phyloP scores from a whole-genome alignment of 1,140 invertebrate species.

The Manduca sexta region DNA sequence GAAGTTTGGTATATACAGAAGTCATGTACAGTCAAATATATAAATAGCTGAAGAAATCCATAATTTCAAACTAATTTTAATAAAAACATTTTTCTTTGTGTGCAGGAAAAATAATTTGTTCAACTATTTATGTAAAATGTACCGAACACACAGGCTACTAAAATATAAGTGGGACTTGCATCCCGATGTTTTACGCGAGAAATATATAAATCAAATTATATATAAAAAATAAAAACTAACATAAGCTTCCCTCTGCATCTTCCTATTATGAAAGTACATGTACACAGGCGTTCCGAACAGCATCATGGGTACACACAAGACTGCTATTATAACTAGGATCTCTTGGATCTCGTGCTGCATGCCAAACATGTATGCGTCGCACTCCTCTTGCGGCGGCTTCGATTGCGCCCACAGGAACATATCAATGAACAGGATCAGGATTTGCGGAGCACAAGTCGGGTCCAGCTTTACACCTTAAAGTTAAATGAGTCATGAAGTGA shows the following conservation, averaged over 20 bases:
- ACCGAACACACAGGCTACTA: too few species aligned
- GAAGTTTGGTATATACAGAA: too few species aligned
- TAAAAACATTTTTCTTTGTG: too few species aligned
- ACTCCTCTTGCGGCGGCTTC: slow-evolving; percentile 50
- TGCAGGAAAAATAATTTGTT: too few species aligned
- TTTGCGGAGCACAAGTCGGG: slow-evolving; percentile 84
- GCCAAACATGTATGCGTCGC: slow-evolving; percentile 78
- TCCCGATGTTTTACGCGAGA: too few species aligned
- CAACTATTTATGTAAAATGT: too few species aligned
- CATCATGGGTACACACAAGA: slow-evolving; percentile 95
- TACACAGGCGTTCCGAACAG: slow-evolving; percentile 91
- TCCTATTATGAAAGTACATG: slow-evolving; percentile 78
- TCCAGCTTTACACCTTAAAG: slow-evolving; percentile 33
- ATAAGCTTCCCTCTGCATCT: slow-evolving; percentile 25
- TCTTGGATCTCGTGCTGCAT: slow-evolving; percentile 83
- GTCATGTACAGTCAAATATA: too few species aligned
- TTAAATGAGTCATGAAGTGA: too few species aligned
- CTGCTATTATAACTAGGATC: slow-evolving; percentile 84
- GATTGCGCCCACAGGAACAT: slow-evolving; percentile 88
- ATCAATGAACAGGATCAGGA: slow-evolving; percentile 93
- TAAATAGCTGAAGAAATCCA: too few species aligned
- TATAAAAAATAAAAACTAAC: slow-evolving; percentile 13
- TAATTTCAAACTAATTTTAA: too few species aligned
- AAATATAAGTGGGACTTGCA: too few species aligned
- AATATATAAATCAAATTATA: too few species aligned